A percentile compares a stretch with the other conserved stretches of the same genome.
Evolutionary conservation across 2,113 vertebrate species (phyloP).

Genomic region (Austrofundulus limnaeus): DNA sequence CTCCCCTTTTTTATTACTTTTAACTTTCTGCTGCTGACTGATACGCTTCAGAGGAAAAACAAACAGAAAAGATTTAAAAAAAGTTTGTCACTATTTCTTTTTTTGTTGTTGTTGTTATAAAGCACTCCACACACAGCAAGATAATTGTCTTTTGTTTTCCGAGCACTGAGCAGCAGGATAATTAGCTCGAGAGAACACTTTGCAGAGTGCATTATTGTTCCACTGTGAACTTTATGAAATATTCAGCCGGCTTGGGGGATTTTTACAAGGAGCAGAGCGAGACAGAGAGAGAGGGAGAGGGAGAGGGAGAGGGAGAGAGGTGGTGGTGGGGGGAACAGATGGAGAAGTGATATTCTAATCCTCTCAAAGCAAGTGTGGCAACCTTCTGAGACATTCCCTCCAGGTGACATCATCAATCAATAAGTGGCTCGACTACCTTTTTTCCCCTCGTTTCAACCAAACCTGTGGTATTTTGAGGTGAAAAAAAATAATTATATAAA

Average conservation of each 20-base stretch:
- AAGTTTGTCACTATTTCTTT: constrained; percentile 64
- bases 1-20: constrained; percentile 55
- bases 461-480: no score
- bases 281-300: constrained; percentile 3
- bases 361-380: constrained; percentile 43
- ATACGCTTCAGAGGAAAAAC: constrained; percentile 57
- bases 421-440: constrained; percentile 42
- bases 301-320: background rate
- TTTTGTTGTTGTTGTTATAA: constrained; percentile 47
- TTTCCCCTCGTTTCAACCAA: background rate
- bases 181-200: constrained; percentile 71
- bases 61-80: constrained; percentile 34
- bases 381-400: constrained; percentile 61
- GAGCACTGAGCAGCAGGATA: constrained; percentile 61
- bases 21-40: constrained; percentile 58
- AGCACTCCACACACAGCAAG: constrained; percentile 50
- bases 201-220: constrained; percentile 72
- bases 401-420: constrained; percentile 75
- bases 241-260: constrained; percentile 51
- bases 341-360: constrained; percentile 58
- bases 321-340: constrained; percentile 47
- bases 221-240: constrained; percentile 76
- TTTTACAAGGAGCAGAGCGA: constrained; percentile 49
- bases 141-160: constrained; percentile 75
- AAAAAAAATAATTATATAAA: constrained; percentile 17